Evolutionary conservation across 2,888 invertebrate species (phyloP).

Genomic region (Oxytorus armatus): DNA sequence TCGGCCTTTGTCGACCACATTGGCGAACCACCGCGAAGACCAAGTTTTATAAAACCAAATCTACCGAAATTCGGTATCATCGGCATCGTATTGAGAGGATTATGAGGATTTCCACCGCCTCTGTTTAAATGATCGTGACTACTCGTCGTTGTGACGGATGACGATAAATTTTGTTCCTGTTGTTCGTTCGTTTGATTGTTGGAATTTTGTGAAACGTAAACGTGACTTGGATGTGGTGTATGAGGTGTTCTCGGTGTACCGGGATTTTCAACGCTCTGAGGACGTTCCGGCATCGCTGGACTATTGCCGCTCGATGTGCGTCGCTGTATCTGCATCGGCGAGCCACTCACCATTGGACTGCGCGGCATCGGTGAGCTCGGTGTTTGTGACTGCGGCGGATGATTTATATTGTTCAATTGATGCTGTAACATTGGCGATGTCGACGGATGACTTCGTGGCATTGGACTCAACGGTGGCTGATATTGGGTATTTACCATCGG

Average conservation of each 20-base stretch:
- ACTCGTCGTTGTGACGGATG: slow-evolving; percentile 83
- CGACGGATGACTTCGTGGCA: slow-evolving; percentile 81
- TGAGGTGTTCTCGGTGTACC: slow-evolving; percentile 85
- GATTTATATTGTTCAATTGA: slow-evolving; percentile 84
- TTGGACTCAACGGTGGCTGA: slow-evolving; percentile 84
- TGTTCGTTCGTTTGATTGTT: slow-evolving; percentile 77
- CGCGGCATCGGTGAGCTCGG: slow-evolving; percentile 85
- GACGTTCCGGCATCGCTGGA: slow-evolving; percentile 86
- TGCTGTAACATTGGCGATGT: slow-evolving; percentile 85
- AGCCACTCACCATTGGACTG: slow-evolving; percentile 85
- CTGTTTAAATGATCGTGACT: slow-evolving; percentile 82
- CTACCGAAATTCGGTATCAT: slow-evolving; percentile 87
- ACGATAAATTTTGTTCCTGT: slow-evolving; percentile 73
- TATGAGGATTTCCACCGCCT: slow-evolving; percentile 86
- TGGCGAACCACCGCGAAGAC: slow-evolving; percentile 88
- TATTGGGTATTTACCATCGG: slow-evolving; percentile 83
- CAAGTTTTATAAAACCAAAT: slow-evolving; percentile 87
- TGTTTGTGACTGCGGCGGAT: slow-evolving; percentile 84
- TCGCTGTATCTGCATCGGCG: slow-evolving; percentile 85
- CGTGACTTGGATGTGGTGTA: slow-evolving; percentile 78
- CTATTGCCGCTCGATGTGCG: slow-evolving; percentile 86
- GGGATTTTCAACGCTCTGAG: slow-evolving; percentile 87
- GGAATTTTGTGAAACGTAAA: slow-evolving; percentile 63
- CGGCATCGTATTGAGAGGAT: slow-evolving; percentile 87
- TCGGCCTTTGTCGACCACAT: slow-evolving; percentile 87